phyloP scores from a whole-genome alignment of 1,140 invertebrate species.

The Maniola jurtina region DNA sequence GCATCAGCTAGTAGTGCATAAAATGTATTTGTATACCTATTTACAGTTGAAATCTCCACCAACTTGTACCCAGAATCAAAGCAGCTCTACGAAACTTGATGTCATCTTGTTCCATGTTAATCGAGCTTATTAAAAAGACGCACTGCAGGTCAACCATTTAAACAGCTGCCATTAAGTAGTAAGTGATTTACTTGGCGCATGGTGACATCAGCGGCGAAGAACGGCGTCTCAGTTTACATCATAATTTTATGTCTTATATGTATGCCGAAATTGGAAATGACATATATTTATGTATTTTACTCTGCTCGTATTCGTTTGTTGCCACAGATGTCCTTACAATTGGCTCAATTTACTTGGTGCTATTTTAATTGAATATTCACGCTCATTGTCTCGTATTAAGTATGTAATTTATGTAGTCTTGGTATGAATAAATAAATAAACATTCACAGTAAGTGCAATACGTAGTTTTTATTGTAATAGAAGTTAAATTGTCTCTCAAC shows the following conservation, averaged over 20 bases:
- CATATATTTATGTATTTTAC: conserved; percentile 19
- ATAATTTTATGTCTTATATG: conserved; percentile 27
- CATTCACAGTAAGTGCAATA: too few relatives aligned
- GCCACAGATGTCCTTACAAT: conserved; percentile 17
- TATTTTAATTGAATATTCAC: not conserved
- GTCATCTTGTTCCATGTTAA: conserved; percentile 20
- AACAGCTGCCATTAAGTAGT: conserved; percentile 33
- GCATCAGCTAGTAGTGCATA: too few relatives aligned
- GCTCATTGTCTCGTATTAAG: not conserved
- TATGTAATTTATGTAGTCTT: not conserved
- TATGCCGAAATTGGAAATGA: conserved; percentile 27
- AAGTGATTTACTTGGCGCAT: conserved; percentile 31
- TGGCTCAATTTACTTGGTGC: conserved; percentile 15
- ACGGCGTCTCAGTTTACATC: conserved; percentile 31
- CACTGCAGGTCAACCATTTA: conserved; percentile 20
- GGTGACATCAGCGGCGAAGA: conserved; percentile 25
- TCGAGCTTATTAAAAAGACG: conserved; percentile 30
- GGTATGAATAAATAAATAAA: too few relatives aligned
- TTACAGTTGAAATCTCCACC: too few relatives aligned
- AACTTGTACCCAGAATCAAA: too few relatives aligned
- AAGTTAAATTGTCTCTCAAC: too few relatives aligned
- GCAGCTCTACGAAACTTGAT: not conserved
- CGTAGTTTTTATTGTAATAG: too few relatives aligned
- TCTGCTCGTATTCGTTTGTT: conserved; percentile 8
- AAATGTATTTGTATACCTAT: too few relatives aligned